These are phyloP conservation scores for Melinaea marsaeus DNA, from an alignment of 2,888 invertebrate genomes.

Conservation along the genomic window DNA sequence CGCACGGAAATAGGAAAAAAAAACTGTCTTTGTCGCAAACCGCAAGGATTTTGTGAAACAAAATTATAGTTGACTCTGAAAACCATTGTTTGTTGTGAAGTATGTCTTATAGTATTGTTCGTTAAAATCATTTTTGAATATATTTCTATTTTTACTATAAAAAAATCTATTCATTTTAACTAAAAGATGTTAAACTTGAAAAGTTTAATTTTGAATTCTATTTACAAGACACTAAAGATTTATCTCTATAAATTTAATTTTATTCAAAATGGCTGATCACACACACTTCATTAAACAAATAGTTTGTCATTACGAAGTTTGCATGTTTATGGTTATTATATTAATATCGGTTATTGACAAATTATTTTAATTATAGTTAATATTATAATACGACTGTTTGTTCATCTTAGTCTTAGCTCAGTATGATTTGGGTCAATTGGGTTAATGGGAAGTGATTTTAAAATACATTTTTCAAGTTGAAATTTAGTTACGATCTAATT, in stretches of 20 bases:
- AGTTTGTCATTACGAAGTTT: slow-evolving; percentile 31
- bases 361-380: no score
- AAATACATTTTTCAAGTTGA: no score
- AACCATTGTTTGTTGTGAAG: not conserved
- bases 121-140: not conserved
- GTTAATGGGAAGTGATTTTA: no score
- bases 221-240: not conserved
- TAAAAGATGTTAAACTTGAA: no score
- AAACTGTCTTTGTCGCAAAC: slow-evolving; percentile 39
- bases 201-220: slow-evolving; percentile 4
- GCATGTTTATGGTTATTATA: no score
- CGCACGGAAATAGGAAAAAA: slow-evolving; percentile 27
- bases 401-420: no score
- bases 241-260: not conserved
- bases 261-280: slow-evolving; percentile 27
- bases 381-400: no score
- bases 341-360: no score
- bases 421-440: no score
- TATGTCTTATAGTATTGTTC: not conserved
- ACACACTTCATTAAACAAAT: slow-evolving; percentile 40
- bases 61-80: not conserved
- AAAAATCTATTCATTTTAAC: no score
- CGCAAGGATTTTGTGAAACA: slow-evolving; percentile 27
- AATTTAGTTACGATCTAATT: no score
- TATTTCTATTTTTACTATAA: no score